phyloP scores from a whole-genome alignment of 2,888 invertebrate genomes.

The Vesta saturnalis region DNA sequence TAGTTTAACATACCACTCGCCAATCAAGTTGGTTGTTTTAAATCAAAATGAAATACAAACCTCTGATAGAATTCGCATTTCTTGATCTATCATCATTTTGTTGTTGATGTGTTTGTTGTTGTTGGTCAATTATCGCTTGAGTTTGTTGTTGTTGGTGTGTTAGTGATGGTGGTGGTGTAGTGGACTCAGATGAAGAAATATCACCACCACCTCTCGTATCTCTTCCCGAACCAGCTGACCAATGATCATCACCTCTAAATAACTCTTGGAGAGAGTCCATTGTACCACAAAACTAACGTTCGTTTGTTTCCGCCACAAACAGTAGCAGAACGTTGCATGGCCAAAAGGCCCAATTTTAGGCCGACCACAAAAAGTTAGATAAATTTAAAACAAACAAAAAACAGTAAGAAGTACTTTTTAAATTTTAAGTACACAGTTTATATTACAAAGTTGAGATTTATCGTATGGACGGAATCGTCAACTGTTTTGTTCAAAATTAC shows the following conservation, averaged over 20 bases:
- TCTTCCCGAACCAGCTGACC: conserved; percentile 49
- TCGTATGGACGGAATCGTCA: conserved; percentile 29
- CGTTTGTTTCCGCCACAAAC: conserved; percentile 41
- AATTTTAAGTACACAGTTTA: conserved; percentile 20
- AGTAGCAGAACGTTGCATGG: conserved; percentile 48
- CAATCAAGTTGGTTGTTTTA: neutral
- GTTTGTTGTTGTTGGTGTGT: conserved; percentile 59
- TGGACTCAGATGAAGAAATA: conserved; percentile 68
- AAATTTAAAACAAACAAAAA: conserved; percentile 15
- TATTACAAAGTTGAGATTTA: neutral
- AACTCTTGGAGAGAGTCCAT: conserved; percentile 65
- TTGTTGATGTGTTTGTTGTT: conserved; percentile 9
- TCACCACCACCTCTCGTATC: conserved; percentile 46
- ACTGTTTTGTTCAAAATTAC: conserved; percentile 9
- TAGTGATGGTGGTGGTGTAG: conserved; percentile 66
- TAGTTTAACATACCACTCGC: no score
- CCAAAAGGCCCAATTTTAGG: conserved; percentile 43
- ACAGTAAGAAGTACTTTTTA: conserved; percentile 9
- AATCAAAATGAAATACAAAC: conserved; percentile 57
- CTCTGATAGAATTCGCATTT: conserved; percentile 74
- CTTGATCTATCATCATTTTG: conserved; percentile 66
- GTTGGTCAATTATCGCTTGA: conserved; percentile 43
- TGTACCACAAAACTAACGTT: conserved; percentile 51
- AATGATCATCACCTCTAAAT: conserved; percentile 58
- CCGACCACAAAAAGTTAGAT: conserved; percentile 33